Conservation (phyloP, 2,797 vertebrate genomes). For the Crocidura indochinensis region DNA sequence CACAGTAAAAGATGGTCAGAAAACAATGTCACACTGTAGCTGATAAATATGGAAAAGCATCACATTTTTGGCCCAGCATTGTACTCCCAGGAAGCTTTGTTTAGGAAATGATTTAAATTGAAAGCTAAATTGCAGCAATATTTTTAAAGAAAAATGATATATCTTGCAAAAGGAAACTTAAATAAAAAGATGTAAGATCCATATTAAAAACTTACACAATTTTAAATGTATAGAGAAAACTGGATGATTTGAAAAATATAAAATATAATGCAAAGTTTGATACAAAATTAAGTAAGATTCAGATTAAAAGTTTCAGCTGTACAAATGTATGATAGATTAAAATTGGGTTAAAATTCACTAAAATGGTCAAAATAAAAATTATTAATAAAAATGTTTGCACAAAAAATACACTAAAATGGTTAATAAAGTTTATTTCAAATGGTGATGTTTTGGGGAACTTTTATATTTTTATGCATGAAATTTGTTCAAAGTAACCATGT, state of each 20-base stretch:
- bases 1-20: neutral
- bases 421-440: slow-evolving; percentile 23
- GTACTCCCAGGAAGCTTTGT: neutral
- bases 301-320: neutral
- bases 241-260: slow-evolving; percentile 12
- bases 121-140: neutral
- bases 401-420: neutral
- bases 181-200: slow-evolving; percentile 51
- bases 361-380: neutral
- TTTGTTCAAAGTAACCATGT: slow-evolving; percentile 11
- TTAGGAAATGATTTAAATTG: slow-evolving; percentile 22
- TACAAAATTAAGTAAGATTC: slow-evolving; percentile 18
- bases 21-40: neutral
- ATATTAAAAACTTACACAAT: neutral
- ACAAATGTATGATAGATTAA: neutral
- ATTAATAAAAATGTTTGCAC: neutral
- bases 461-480: slow-evolving; percentile 23
- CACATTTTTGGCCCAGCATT: neutral
- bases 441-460: neutral
- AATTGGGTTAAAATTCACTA: neutral
- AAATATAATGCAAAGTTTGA: neutral
- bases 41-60: neutral
- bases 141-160: slow-evolving; percentile 38
- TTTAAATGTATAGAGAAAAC: slow-evolving; percentile 18
- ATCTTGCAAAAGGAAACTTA: slow-evolving; percentile 5